Conservation (phyloP, 92 coral and sea anemone species). For the Bergia puertoricense region DNA sequence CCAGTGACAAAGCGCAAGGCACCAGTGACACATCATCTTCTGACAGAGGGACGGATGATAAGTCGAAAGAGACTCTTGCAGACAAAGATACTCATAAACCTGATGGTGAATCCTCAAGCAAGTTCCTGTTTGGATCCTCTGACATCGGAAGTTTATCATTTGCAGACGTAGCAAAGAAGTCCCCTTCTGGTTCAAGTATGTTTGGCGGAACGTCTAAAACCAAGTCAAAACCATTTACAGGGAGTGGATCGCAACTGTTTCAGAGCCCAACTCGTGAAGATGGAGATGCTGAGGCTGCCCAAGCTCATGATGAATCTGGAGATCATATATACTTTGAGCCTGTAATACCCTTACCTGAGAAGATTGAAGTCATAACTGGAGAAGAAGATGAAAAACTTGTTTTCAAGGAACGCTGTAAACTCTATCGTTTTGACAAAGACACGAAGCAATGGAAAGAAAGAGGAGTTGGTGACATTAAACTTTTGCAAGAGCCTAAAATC, state of each 20-base stretch:
- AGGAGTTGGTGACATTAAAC: constrained; percentile 92
- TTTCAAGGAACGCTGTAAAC: constrained; percentile 82
- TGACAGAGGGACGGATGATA: not conserved
- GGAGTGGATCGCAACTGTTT: constrained; percentile 58
- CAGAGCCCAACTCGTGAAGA: constrained; percentile 21
- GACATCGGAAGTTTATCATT: constrained; percentile 74
- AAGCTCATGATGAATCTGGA: constrained; percentile 48
- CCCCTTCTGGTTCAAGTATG: constrained; percentile 36
- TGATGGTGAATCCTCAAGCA: not conserved
- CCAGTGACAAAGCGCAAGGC: not conserved
- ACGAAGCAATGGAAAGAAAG: constrained; percentile 91
- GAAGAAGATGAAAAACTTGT: constrained; percentile 87
- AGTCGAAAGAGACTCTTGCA: not conserved
- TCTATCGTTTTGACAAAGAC: constrained; percentile 77
- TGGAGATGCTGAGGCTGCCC: constrained; percentile 60
- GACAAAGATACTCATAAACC: not conserved
- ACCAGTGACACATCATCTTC: not conserved
- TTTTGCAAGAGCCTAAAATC: constrained; percentile 61
- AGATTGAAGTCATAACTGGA: constrained; percentile 75
- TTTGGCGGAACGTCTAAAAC: not conserved
- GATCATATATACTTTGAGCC: constrained; percentile 80
- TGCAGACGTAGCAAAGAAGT: constrained; percentile 55
- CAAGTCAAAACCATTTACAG: constrained; percentile 40
- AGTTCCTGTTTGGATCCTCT: constrained; percentile 85
- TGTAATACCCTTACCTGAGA: constrained; percentile 83